Evolutionary conservation across 2,113 vertebrate species (phyloP), one percentile per base, ranked within the genome.

Genomic region (Acanthochromis polyacanthus): DNA sequence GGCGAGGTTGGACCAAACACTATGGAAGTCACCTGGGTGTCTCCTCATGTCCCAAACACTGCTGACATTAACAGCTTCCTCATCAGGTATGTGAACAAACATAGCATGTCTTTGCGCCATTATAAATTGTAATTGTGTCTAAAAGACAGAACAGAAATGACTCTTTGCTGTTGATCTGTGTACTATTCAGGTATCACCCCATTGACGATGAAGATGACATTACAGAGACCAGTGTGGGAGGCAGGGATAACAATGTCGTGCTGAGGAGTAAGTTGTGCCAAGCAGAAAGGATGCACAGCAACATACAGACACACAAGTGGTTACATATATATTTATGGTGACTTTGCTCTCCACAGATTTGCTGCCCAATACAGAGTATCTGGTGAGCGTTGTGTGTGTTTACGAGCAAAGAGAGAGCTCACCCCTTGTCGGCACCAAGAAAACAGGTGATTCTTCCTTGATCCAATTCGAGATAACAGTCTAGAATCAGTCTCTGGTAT

Each of bases 341-440:
- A 55, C 12, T 61, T 23, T 45, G 0, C 20, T 84, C 17, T 75
- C 82, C 67, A 69, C 92, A 99, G 98, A 97, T 90, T 93, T 99
- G 68, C 94, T 98, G 50, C 97, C 98, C 10, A 95, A 97, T 66
- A 99, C 97, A 0, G 97, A 97, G 51, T 99, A 99, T 81, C 84
- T 96, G 76, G 95, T 99, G 82, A 97, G 89, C 36, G 96, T 99
- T 87, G 95, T 96, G 93, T 97, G 95, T 14, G 95, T 99, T 38
- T 96, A 97, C 3, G 97, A 99, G 66, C 94, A 95, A 62, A 96
- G 96, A 0, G 95, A 98, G 78, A 99, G 98, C 43, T 91, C 86
- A 0, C 96, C 97, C 28, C 63, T 97, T 5, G 93, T 90, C 4
- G 96, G 96, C 78, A 93, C 94, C 64, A 94, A 96, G 86, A 97